These are phyloP conservation scores for Hippolais icterina DNA, from an alignment of 2,113 vertebrate genomes.

Conservation along the genomic window DNA sequence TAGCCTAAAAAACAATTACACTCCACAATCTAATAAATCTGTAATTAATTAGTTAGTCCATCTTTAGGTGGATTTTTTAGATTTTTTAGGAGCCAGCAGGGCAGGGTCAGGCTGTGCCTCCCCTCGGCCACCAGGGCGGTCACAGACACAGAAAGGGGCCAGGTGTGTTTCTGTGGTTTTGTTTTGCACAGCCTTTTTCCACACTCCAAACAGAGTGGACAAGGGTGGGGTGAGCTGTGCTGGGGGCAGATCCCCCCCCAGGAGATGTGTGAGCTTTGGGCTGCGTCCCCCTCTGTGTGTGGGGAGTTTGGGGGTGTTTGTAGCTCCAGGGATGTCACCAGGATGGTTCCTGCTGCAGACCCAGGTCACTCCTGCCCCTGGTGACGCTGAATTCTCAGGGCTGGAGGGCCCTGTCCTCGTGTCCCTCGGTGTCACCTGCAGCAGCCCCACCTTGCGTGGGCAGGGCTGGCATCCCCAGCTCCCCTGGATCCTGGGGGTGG, in stretches of 20 bases:
- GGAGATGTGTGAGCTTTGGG: neutral
- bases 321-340: neutral
- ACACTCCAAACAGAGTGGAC: rapidly evolving
- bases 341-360: neutral
- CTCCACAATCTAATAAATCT: too few relatives aligned
- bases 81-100: neutral
- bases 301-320: neutral
- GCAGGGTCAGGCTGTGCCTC: neutral
- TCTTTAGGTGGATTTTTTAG: too few relatives aligned
- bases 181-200: neutral
- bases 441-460: neutral
- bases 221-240: neutral
- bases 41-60: too few relatives aligned
- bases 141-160: rapidly evolving
- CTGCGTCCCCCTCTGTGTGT: rapidly evolving
- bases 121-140: rapidly evolving
- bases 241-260: neutral
- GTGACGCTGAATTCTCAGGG: too few relatives aligned
- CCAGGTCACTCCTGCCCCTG: neutral
- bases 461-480: neutral
- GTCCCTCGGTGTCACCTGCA: neutral
- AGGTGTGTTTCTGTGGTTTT: rapidly evolving
- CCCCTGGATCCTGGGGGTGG: neutral
- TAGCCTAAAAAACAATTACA: too few relatives aligned
- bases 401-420: neutral